Conservation (phyloP, 2,113 vertebrate genomes). For the Phycodurus eques region DNA sequence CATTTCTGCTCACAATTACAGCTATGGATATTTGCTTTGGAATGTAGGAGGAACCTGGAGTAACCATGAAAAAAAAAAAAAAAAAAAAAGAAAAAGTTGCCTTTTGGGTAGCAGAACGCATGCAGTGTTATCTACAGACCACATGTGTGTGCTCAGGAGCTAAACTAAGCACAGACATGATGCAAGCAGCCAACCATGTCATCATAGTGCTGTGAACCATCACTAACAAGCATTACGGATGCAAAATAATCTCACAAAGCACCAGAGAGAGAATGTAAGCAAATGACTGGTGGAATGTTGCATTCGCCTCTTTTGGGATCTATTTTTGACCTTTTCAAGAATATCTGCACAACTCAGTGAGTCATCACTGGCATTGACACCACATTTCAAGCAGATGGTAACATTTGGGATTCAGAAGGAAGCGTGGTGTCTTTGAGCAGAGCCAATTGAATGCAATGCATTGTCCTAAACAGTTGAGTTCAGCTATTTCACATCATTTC, state of each 20-base stretch:
- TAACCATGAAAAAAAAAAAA: too few species aligned
- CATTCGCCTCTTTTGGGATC: not conserved
- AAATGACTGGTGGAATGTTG: slow-evolving; percentile 4
- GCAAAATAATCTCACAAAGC: slow-evolving; percentile 18
- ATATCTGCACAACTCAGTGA: slow-evolving; percentile 10
- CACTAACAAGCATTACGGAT: slow-evolving; percentile 29
- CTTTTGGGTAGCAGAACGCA: not conserved
- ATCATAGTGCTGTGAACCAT: slow-evolving; percentile 22
- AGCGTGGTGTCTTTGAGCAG: slow-evolving; percentile 4
- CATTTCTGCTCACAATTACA: not conserved
- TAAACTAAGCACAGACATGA: slow-evolving; percentile 19
- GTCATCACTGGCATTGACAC: slow-evolving; percentile 18
- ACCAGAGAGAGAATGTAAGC: slow-evolving; percentile 7
- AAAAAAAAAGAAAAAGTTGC: not conserved
- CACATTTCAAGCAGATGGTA: slow-evolving; percentile 15
- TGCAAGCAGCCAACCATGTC: slow-evolving; percentile 4
- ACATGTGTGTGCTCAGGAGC: slow-evolving; percentile 56
- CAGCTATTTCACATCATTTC: slow-evolving; percentile 42
- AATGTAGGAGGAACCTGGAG: too few species aligned
- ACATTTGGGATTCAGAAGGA: slow-evolving; percentile 6
- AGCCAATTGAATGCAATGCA: slow-evolving; percentile 9
- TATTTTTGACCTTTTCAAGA: not conserved
- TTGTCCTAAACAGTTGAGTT: slow-evolving; percentile 30
- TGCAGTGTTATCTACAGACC: slow-evolving; percentile 40
- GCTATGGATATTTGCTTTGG: too few species aligned